Evolutionary conservation across 2,797 vertebrate genomes (phyloP).

Genomic region (Sebastes diaconus): DNA sequence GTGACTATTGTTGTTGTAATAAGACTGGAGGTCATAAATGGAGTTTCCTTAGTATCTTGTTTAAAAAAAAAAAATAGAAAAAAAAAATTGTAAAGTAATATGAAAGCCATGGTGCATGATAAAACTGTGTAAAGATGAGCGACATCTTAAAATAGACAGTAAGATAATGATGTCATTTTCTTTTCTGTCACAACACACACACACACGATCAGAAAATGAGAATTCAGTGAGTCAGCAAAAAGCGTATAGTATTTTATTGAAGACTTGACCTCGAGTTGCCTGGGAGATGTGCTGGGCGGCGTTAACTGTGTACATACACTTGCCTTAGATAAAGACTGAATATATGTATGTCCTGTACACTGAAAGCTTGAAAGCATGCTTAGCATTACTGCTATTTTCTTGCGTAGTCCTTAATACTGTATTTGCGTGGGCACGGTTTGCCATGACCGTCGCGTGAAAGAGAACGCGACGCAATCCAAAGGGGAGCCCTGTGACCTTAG

Average conservation of each 20-base stretch:
- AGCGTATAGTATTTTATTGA: conserved; percentile 47
- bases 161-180: conserved; percentile 34
- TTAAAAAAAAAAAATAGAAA: conserved; percentile 37
- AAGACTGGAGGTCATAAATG: conserved; percentile 86
- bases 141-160: conserved; percentile 36
- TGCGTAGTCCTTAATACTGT: conserved; percentile 55
- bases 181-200: conserved; percentile 15
- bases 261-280: conserved; percentile 56
- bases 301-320: conserved; percentile 72
- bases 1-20: conserved; percentile 79
- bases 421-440: conserved; percentile 53
- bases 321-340: conserved; percentile 76
- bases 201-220: not conserved
- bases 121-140: conserved; percentile 49
- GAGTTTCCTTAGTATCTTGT: conserved; percentile 85
- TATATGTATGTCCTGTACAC: conserved; percentile 74
- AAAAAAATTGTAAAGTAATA: conserved; percentile 72
- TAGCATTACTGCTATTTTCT: conserved; percentile 56
- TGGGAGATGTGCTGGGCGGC: conserved; percentile 37
- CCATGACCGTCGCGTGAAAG: conserved; percentile 42
- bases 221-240: conserved; percentile 16
- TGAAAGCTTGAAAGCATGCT: conserved; percentile 80
- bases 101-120: conserved; percentile 85
- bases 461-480: conserved; percentile 63
- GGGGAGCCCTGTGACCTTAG: conserved; percentile 65